Conservation (phyloP, 2,113 vertebrate genomes). For the Prunella fulvescens region DNA sequence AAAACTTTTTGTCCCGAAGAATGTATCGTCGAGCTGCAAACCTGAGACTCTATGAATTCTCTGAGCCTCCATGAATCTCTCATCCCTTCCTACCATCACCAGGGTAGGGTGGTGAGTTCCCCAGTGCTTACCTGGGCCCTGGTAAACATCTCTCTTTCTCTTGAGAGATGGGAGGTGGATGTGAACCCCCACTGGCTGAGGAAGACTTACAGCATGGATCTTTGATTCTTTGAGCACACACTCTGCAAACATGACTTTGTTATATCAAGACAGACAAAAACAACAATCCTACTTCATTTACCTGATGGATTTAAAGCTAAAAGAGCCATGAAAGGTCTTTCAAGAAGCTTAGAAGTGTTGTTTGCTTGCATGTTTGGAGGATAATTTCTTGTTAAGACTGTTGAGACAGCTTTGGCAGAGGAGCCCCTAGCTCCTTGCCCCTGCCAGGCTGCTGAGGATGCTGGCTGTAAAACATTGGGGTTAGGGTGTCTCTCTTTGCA, state of each 20-base stretch:
- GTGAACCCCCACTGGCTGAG: background rate
- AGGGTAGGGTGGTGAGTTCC: background rate
- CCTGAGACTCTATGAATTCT: background rate
- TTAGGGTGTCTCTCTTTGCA: background rate
- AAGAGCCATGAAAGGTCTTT: background rate
- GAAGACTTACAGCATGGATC: background rate
- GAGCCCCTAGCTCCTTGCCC: background rate
- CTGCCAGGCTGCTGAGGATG: background rate
- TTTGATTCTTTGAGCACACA: background rate
- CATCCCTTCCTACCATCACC: background rate
- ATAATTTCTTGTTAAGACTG: background rate
- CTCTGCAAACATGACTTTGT: background rate
- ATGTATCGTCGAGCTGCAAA: background rate
- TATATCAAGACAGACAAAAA: background rate
- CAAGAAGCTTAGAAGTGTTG: background rate
- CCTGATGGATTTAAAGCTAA: background rate
- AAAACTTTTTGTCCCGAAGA: background rate
- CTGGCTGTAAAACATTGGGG: rapidly evolving
- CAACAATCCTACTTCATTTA: background rate
- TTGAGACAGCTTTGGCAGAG: background rate
- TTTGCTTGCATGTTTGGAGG: background rate
- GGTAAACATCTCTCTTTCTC: background rate
- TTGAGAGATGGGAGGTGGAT: background rate
- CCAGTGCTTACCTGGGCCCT: background rate
- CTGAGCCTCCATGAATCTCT: background rate